phyloP scores from a whole-genome alignment of 2,113 vertebrate genomes.

The Raphicerus campestris region DNA sequence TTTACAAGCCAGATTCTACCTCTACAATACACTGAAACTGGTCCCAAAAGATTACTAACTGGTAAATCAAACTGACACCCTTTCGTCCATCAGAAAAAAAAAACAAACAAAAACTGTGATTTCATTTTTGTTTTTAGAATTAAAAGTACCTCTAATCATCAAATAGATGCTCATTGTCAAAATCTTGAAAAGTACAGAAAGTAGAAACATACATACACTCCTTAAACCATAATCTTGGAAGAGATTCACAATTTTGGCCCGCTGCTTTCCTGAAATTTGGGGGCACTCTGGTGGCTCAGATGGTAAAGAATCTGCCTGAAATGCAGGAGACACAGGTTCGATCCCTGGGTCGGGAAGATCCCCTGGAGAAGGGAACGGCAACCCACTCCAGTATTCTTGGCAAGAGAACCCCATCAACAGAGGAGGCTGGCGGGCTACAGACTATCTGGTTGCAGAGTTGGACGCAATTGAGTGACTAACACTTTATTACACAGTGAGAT shows the following conservation, averaged over 20 bases:
- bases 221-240: background rate
- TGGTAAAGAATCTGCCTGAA: background rate
- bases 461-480: background rate
- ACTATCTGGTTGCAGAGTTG: background rate
- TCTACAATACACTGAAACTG: background rate
- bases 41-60: background rate
- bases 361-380: background rate
- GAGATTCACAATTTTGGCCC: background rate
- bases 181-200: background rate
- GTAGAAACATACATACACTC: background rate
- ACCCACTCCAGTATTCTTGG: background rate
- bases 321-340: background rate
- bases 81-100: background rate
- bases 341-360: background rate
- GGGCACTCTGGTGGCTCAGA: background rate
- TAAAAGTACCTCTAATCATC: background rate
- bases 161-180: background rate
- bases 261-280: background rate
- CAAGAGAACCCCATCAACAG: background rate
- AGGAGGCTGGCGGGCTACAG: background rate
- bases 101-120: background rate
- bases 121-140: constrained; percentile 41
- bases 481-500: background rate
- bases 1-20: background rate
- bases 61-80: background rate